Evolutionary conservation across 2,113 vertebrate genomes (phyloP), one percentile per base, ranked within the genome.

Genomic region (Heptranchias perlo): DNA sequence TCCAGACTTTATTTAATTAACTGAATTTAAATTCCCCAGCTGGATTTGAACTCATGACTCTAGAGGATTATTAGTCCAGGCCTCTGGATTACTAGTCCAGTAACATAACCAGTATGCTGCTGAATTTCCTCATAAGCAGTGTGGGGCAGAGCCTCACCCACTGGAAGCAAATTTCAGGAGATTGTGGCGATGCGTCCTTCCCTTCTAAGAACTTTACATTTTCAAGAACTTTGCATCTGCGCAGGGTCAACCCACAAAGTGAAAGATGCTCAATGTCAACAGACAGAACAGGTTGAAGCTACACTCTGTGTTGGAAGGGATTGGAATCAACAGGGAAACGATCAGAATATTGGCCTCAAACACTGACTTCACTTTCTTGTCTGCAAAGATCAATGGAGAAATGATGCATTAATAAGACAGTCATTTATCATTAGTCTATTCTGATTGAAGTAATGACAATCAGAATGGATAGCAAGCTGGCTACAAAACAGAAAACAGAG

Each of bases 321-420:
- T 35, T 35, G 64, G 8, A 69, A 35, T 44, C 25, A 95, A 69
- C 28, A 73, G 65, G 44, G 44, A 95, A 73, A 62, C 8, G 28
- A 52, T 95, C 47, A 1, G 39, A 95, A 73, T 95, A 69, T 73
- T 73, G 94, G 94, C 44, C 65, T 95, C 21, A 67, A 47, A 65
- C 39, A 28, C 62, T 67, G 93, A 67, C 62, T 35, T 65, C 93
- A 73, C 94, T 95, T 91, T 91, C 87, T 89, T 95, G 23, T 11
- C 62, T 95, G 31, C 93, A 94, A 44, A 94, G 62, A 94, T 94
- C 93, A 94, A 94, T 94, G 39, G 61, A 67, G 93, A 67, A 94
- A 94, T 67, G 62, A 67, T 94, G 93, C 93, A 67, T 94, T 94
- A 67, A 94, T 94, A 94, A 94, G 64, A 49, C 93, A 94, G 93